Evolutionary conservation across 2,888 invertebrate genomes (phyloP).

Genomic region (Arrhopalites spinosus): DNA sequence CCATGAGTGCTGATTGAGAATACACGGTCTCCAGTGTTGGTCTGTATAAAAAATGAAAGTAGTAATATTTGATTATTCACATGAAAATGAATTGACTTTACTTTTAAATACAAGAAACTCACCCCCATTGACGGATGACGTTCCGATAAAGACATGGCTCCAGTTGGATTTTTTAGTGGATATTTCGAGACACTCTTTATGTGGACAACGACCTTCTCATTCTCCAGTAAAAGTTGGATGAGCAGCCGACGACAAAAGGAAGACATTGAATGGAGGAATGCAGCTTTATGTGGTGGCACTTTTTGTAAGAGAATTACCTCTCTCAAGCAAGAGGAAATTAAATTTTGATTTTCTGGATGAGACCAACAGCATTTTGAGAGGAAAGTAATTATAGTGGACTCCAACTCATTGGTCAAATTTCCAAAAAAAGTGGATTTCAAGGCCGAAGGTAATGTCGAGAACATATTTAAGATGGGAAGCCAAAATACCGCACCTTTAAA

Average conservation of each 20-base stretch:
- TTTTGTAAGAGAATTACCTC: slow-evolving; percentile 72
- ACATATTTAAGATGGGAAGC: slow-evolving; percentile 76
- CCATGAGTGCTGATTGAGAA: slow-evolving; percentile 51
- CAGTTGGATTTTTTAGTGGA: slow-evolving; percentile 55
- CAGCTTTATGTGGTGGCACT: slow-evolving; percentile 58
- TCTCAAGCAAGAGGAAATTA: slow-evolving; percentile 78
- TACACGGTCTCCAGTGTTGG: slow-evolving; percentile 53
- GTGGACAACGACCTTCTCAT: slow-evolving; percentile 79
- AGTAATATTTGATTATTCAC: not conserved
- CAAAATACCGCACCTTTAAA: slow-evolving; percentile 88
- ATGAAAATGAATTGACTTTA: not conserved
- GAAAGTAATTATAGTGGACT: slow-evolving; percentile 79
- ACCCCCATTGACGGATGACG: slow-evolving; percentile 58
- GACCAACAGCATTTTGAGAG: slow-evolving; percentile 82
- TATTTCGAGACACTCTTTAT: slow-evolving; percentile 61
- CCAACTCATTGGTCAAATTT: slow-evolving; percentile 61
- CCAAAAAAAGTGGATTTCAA: slow-evolving; percentile 53
- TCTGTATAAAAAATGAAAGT: slow-evolving; percentile 22
- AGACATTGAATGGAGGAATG: slow-evolving; percentile 70
- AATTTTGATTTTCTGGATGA: slow-evolving; percentile 81
- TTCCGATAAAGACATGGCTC: slow-evolving; percentile 58
- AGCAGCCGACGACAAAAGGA: slow-evolving; percentile 87
- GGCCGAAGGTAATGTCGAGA: slow-evolving; percentile 60
- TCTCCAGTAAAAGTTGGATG: slow-evolving; percentile 82
- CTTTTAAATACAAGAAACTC: not conserved